phyloP scores from a whole-genome alignment of 2,113 vertebrate genomes.

The Peromyscus leucopus region DNA sequence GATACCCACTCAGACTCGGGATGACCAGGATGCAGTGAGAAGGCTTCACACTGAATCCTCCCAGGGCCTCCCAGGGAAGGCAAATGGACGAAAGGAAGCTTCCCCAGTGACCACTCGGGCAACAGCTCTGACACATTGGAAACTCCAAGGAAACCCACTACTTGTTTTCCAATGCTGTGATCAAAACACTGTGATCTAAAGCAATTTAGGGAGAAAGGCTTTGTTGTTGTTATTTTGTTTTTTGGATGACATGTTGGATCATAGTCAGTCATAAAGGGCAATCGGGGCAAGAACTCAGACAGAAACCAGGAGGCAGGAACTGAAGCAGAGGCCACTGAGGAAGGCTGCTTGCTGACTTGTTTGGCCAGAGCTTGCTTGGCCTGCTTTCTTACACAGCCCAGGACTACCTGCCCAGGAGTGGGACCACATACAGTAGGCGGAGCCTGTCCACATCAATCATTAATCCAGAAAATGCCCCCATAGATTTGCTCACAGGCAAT shows the following conservation, averaged over 20 bases:
- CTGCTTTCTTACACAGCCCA: not conserved
- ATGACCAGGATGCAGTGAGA: not conserved
- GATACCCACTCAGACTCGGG: not conserved
- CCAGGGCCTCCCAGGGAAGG: not conserved
- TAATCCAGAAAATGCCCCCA: not conserved
- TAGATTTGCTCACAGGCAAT: not conserved
- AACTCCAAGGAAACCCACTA: not conserved
- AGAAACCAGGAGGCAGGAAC: not conserved
- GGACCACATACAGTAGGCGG: not conserved
- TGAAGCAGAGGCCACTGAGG: not conserved
- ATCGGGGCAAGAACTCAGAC: not conserved
- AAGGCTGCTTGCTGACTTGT: not conserved
- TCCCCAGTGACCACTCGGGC: not conserved
- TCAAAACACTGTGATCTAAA: not conserved
- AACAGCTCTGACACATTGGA: not conserved
- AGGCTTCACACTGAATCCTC: not conserved
- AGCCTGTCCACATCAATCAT: not conserved
- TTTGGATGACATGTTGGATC: not conserved
- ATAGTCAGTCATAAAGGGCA: not conserved
- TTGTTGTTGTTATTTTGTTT: not conserved
- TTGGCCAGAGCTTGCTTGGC: not conserved
- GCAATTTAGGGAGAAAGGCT: not conserved
- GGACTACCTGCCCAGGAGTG: not conserved
- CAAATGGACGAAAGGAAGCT: not conserved
- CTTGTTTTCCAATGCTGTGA: not conserved